Conservation (phyloP, 23 tunicate species). For the Pegea sp. region DNA sequence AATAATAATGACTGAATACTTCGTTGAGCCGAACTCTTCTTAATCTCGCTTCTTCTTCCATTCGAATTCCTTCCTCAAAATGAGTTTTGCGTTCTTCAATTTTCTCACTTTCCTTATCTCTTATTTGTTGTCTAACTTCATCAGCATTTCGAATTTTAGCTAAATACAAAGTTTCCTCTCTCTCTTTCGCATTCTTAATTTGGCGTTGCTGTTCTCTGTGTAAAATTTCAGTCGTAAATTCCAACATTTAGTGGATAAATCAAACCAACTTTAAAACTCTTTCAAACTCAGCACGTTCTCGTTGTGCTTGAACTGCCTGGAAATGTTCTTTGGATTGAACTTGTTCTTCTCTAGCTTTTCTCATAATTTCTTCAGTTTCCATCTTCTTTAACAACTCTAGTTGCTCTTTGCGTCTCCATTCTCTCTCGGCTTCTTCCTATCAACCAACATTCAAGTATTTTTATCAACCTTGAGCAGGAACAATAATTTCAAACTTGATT, state of each 20-base stretch:
- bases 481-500: constrained; percentile 71
- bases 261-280: constrained; percentile 54
- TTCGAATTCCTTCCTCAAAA: constrained; percentile 92
- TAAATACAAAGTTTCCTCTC: constrained; percentile 21
- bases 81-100: constrained; percentile 53
- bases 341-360: constrained; percentile 64
- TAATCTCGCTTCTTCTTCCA: constrained; percentile 92
- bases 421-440: constrained; percentile 92
- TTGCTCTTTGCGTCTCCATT: constrained; percentile 83
- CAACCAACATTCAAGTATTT: background rate
- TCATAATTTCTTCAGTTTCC: constrained; percentile 60
- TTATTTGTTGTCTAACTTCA: constrained; percentile 78
- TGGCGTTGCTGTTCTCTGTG: constrained; percentile 82
- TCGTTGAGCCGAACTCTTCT: constrained; percentile 53
- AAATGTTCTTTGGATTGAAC: constrained; percentile 82
- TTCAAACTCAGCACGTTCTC: constrained; percentile 78
- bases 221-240: too few species aligned
- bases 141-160: constrained; percentile 48
- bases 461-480: too few species aligned
- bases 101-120: constrained; percentile 45
- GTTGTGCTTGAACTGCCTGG: constrained; percentile 95
- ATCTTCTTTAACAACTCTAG: constrained; percentile 56
- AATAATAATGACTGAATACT: too few species aligned
- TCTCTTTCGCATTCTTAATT: constrained; percentile 48
- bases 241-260: too few species aligned